Conservation (phyloP, 1,140 invertebrate genomes). For the Saccostrea glomerata region DNA sequence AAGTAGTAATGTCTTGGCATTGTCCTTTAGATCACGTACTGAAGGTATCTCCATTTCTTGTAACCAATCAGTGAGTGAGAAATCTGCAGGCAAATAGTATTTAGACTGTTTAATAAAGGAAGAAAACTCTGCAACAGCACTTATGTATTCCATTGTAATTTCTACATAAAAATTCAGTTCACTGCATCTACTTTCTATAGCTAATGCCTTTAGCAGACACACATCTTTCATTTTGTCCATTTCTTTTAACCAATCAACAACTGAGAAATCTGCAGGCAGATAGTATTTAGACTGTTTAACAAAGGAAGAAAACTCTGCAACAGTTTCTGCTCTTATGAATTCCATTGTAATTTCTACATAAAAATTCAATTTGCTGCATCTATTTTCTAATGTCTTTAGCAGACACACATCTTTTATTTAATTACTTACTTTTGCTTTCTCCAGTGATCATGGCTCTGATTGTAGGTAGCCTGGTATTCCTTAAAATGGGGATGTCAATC, state of each 20-base stretch:
- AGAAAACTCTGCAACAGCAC: no score
- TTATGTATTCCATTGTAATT: no score
- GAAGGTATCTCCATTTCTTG: neutral
- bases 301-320: no score
- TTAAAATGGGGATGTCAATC: neutral
- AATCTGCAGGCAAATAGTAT: neutral
- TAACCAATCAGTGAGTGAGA: neutral
- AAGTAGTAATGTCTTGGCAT: neutral
- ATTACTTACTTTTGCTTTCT: conserved; percentile 4
- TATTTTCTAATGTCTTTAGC: no score
- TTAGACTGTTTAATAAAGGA: no score
- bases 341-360: no score
- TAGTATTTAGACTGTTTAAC: no score
- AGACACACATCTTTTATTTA: neutral
- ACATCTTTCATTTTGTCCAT: neutral
- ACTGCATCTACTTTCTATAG: no score
- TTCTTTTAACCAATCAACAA: neutral
- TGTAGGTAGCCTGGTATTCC: conserved; percentile 6
- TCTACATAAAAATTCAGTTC: no score
- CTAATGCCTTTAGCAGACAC: no score
- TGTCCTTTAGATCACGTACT: neutral
- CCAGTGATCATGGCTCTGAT: neutral
- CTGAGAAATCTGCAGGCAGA: neutral
- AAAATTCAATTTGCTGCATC: no score
- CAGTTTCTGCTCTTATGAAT: no score